Conservation (phyloP, 2,113 vertebrate genomes). For the Podocnemis expansa region DNA sequence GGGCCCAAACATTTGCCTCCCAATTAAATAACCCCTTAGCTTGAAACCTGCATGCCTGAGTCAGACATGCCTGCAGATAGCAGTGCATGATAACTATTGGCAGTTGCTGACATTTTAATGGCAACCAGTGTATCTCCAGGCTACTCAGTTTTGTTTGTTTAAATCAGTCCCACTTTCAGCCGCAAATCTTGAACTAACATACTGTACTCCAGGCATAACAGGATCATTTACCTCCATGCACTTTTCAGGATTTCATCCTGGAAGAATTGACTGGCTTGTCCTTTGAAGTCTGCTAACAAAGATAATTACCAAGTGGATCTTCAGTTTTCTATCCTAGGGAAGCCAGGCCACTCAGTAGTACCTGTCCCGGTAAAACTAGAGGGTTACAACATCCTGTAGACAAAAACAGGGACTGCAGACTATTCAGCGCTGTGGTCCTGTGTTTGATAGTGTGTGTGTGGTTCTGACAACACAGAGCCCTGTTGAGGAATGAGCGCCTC, state of each 20-base stretch:
- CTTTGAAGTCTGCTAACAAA: background rate
- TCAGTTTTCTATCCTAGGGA: background rate
- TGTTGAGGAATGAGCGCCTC: background rate
- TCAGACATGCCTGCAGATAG: background rate
- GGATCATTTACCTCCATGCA: background rate
- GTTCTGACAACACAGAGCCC: fast-evolving
- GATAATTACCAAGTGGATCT: background rate
- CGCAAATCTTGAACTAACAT: background rate
- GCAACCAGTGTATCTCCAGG: background rate
- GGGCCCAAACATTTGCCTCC: background rate
- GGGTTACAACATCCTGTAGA: background rate
- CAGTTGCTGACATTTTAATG: background rate
- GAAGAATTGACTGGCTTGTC: background rate
- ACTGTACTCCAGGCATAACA: background rate
- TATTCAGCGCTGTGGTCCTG: background rate
- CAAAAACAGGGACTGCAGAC: background rate
- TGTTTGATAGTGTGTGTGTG: fast-evolving
- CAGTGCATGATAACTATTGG: slow-evolving; percentile 13
- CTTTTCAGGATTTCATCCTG: background rate
- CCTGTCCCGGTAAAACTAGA: fast-evolving
- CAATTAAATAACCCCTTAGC: background rate
- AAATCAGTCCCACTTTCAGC: background rate
- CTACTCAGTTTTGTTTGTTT: background rate
- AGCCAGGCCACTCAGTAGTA: background rate
- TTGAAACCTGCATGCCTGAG: no score